These are phyloP conservation scores for Hydrolagus affinis DNA, from an alignment of 2,113 vertebrate genomes.

Conservation along the genomic window DNA sequence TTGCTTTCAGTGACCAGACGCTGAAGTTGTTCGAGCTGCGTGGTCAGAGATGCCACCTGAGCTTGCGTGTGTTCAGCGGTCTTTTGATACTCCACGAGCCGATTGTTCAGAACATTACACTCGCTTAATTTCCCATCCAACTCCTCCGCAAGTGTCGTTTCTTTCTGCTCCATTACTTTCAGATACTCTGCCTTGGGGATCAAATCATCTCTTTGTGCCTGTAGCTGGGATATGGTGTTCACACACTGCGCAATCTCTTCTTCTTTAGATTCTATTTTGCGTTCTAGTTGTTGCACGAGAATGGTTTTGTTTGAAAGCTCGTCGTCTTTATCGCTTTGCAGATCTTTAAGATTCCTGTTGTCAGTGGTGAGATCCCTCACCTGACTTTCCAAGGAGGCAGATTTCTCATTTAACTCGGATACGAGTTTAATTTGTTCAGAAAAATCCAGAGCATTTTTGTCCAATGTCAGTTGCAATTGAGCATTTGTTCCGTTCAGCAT, in stretches of 20 bases:
- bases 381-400: conserved; percentile 45
- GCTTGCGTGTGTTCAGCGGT: conserved; percentile 45
- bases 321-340: conserved; percentile 44
- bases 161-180: conserved; percentile 47
- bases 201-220: conserved; percentile 55
- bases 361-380: conserved; percentile 49
- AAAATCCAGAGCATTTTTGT: conserved; percentile 48
- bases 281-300: conserved; percentile 48
- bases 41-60: conserved; percentile 47
- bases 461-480: conserved; percentile 49
- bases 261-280: conserved; percentile 45
- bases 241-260: conserved; percentile 44
- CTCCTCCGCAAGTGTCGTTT: conserved; percentile 47
- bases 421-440: conserved; percentile 46
- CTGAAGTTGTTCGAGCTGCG: conserved; percentile 48
- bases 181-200: conserved; percentile 46
- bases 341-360: conserved; percentile 51
- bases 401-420: conserved; percentile 43
- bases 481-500: conserved; percentile 45
- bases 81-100: conserved; percentile 52
- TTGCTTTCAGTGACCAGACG: conserved; percentile 48
- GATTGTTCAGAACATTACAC: conserved; percentile 47
- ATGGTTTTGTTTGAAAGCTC: conserved; percentile 42
- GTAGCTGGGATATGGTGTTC: conserved; percentile 45
- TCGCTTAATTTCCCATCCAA: conserved; percentile 60